A percentile compares a stretch with the other conserved stretches of the same genome.
Evolutionary conservation across 2,797 vertebrate genomes (phyloP).

Genomic region (Clarias fuscus): DNA sequence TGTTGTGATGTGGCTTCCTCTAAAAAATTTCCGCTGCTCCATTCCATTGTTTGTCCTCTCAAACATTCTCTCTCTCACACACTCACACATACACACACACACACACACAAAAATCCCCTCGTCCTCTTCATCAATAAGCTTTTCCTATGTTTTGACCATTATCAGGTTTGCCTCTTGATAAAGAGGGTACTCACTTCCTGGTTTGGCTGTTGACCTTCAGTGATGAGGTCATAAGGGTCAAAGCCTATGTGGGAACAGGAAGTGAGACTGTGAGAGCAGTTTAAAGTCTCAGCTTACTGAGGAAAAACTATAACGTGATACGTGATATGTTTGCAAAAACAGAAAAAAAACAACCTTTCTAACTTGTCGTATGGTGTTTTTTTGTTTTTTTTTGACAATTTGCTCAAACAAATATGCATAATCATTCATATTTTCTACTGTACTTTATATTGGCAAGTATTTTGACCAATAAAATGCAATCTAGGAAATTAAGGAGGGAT

Average conservation of each 20-base stretch:
- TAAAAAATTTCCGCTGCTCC: slow-evolving; percentile 23
- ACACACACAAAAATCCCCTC: slow-evolving; percentile 45
- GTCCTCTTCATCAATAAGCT: slow-evolving; percentile 49
- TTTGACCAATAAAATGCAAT: neutral
- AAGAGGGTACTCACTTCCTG: slow-evolving; percentile 60
- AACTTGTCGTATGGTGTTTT: neutral
- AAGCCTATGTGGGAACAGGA: slow-evolving; percentile 51
- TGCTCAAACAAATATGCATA: neutral
- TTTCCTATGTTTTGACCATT: slow-evolving; percentile 63
- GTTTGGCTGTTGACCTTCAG: slow-evolving; percentile 52
- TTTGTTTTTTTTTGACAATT: neutral
- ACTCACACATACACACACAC: neutral
- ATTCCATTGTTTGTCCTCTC: slow-evolving; percentile 46
- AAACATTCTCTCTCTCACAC: slow-evolving; percentile 8
- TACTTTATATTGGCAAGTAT: neutral
- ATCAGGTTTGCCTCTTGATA: slow-evolving; percentile 62
- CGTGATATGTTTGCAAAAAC: neutral
- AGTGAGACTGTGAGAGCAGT: slow-evolving; percentile 41
- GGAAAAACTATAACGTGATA: neutral
- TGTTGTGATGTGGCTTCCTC: slow-evolving; percentile 34
- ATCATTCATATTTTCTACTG: neutral
- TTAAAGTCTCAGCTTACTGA: slow-evolving; percentile 37
- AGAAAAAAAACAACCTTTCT: neutral
- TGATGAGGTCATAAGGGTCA: slow-evolving; percentile 48
- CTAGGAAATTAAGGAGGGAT: neutral